Evolutionary conservation across 2,797 vertebrate genomes (phyloP).

Genomic region (Poecilia gillii): DNA sequence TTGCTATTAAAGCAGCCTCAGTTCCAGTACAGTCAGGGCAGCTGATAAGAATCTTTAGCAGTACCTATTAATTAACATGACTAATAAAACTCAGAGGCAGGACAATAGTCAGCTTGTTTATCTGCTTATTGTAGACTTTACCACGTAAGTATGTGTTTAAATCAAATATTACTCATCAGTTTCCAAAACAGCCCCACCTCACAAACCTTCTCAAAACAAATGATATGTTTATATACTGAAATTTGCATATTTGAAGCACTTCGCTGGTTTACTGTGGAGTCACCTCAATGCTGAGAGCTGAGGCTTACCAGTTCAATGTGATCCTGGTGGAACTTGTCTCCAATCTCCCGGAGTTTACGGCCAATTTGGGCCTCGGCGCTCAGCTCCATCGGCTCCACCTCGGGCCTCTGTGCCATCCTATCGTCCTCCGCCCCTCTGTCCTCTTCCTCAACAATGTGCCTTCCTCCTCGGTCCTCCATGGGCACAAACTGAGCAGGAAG

Average conservation of each 20-base stretch:
- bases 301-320: conserved; percentile 82
- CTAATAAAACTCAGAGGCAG: not conserved
- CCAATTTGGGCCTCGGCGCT: conserved; percentile 82
- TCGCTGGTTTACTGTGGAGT: conserved; percentile 3
- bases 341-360: conserved; percentile 84
- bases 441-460: conserved; percentile 56
- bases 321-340: conserved; percentile 84
- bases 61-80: not conserved
- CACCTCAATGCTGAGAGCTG: not conserved
- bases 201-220: not conserved
- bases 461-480: conserved; percentile 73
- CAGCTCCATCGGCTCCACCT: conserved; percentile 49
- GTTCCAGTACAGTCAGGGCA: not conserved
- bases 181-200: not conserved
- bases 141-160: not conserved
- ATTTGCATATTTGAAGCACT: not conserved
- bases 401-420: conserved; percentile 58
- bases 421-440: conserved; percentile 66
- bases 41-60: conserved; percentile 32
- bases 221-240: not conserved
- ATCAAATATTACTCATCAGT: not conserved
- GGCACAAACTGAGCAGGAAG: conserved; percentile 76
- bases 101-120: not conserved
- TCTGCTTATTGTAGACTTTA: not conserved
- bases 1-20: conserved; percentile 33